phyloP scores from a whole-genome alignment of 2,888 invertebrate genomes.

The Noctua pronuba region DNA sequence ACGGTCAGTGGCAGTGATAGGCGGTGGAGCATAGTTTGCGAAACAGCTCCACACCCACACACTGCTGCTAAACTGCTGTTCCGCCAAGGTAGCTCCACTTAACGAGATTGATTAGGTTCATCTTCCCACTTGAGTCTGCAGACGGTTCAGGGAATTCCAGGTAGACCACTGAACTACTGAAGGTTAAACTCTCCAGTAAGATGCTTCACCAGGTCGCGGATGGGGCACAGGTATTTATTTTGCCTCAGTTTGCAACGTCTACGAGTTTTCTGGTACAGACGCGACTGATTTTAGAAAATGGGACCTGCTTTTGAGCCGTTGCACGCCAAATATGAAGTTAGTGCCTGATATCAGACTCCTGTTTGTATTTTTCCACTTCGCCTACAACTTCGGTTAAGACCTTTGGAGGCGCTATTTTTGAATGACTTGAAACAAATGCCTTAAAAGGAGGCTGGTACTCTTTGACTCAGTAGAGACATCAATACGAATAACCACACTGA shows the following conservation, averaged over 20 bases:
- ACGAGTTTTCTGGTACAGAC: not conserved
- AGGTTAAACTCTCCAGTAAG: not conserved
- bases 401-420: not conserved
- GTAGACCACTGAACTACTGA: not conserved
- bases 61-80: no score
- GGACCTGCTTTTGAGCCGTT: not conserved
- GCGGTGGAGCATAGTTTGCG: not conserved
- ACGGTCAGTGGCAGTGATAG: not conserved
- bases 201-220: not conserved
- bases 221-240: not conserved
- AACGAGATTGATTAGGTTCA: not conserved
- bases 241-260: not conserved
- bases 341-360: not conserved
- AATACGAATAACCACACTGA: no score
- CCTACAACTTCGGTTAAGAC: not conserved
- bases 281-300: not conserved
- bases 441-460: not conserved
- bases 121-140: not conserved
- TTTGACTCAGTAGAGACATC: no score
- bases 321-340: not conserved
- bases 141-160: not conserved
- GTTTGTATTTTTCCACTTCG: not conserved
- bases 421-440: not conserved
- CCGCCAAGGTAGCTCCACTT: not conserved
- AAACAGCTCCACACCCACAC: not conserved